Conservation (phyloP, 2,888 invertebrate species). For the Eugnorisma glareosa region DNA sequence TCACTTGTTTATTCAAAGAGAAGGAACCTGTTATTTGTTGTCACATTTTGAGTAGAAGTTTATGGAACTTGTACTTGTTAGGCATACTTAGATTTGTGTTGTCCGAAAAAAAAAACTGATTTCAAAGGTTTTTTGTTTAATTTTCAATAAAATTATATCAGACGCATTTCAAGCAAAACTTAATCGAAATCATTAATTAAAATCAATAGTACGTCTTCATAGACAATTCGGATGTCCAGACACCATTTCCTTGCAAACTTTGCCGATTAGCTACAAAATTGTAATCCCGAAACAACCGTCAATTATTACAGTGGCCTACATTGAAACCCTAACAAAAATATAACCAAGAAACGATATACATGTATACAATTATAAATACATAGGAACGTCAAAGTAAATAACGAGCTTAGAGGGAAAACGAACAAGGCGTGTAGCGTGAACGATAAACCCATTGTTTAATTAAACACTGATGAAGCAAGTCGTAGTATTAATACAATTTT, state of each 20-base stretch:
- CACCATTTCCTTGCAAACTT: too few relatives aligned
- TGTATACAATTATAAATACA: constrained; percentile 24
- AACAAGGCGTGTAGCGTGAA: constrained; percentile 48
- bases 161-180: background rate
- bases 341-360: constrained; percentile 4
- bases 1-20: constrained; percentile 6
- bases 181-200: background rate
- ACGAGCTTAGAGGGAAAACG: constrained; percentile 46
- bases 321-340: background rate
- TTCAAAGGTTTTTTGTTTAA: background rate
- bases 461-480: constrained; percentile 55
- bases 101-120: background rate
- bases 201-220: background rate
- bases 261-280: background rate
- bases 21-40: constrained; percentile 3
- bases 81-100: background rate
- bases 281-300: background rate
- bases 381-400: constrained; percentile 51
- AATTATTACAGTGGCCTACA: background rate
- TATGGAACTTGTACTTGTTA: background rate
- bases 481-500: constrained; percentile 52
- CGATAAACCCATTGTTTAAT: constrained; percentile 63
- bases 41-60: background rate
- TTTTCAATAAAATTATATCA: background rate
- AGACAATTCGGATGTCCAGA: background rate